Percentiles rank a stretch among this genome's conserved stretches.
phyloP scores from a whole-genome alignment of 2,113 vertebrate species.

The Nycticorax nycticorax region DNA sequence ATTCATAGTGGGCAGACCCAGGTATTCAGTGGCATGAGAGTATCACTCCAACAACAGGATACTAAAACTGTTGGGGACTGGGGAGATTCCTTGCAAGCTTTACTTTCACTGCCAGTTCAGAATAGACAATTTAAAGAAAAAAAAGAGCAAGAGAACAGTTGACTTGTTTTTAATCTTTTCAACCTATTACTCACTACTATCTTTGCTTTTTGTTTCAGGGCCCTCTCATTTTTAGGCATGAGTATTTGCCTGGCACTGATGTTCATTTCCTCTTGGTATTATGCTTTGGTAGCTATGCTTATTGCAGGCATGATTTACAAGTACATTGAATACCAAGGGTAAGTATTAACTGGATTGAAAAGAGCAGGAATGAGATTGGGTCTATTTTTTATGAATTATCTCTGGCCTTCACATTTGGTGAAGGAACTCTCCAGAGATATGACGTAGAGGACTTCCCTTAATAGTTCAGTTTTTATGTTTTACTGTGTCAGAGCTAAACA shows the following conservation, averaged over 20 bases:
- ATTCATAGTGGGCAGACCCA: neutral
- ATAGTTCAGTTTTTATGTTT: neutral
- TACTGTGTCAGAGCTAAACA: neutral
- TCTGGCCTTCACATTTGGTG: neutral
- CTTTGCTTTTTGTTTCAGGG: constrained; percentile 74
- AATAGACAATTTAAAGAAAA: neutral
- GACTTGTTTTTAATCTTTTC: neutral
- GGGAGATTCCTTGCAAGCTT: neutral
- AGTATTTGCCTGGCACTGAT: constrained; percentile 96
- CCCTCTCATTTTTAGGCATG: constrained; percentile 96
- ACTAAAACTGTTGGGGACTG: neutral
- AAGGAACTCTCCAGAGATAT: neutral
- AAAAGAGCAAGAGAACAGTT: neutral
- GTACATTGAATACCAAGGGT: constrained; percentile 99
- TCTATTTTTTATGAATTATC: neutral
- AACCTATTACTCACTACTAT: neutral
- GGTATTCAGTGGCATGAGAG: neutral
- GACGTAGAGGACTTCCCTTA: neutral
- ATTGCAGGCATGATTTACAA: constrained; percentile 99
- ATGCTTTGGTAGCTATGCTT: constrained; percentile 94
- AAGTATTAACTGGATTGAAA: constrained; percentile 55
- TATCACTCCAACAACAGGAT: neutral
- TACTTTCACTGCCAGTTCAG: neutral
- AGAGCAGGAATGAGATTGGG: neutral
- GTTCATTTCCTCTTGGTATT: constrained; percentile 99